Evolutionary conservation across 2,888 invertebrate genomes (phyloP).

Genomic region (Heteromurus nitidus): DNA sequence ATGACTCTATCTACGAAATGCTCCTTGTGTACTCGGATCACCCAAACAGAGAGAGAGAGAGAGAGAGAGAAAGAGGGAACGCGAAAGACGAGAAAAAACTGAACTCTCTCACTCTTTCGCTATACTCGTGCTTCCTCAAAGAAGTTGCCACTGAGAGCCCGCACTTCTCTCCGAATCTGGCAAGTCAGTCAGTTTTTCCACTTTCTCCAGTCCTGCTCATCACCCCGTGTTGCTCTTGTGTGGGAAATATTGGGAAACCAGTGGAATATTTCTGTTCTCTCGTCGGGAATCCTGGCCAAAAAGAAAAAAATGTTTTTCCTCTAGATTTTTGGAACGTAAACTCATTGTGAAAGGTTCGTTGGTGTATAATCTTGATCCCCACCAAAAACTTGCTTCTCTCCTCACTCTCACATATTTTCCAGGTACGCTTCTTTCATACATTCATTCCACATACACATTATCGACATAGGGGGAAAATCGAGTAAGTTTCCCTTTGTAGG

Average conservation of each 20-base stretch:
- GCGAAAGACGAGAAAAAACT: background rate
- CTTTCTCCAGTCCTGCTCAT: slow-evolving; percentile 57
- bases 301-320: slow-evolving; percentile 35
- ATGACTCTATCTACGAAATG: no score
- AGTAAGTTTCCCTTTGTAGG: no score
- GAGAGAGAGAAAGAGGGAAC: background rate
- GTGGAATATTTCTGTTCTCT: slow-evolving; percentile 17
- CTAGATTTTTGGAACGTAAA: slow-evolving; percentile 5
- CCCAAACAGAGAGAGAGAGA: no score
- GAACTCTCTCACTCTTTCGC: background rate
- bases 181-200: slow-evolving; percentile 63
- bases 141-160: background rate
- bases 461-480: no score
- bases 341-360: slow-evolving; percentile 13
- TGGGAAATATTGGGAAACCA: background rate
- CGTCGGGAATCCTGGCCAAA: slow-evolving; percentile 34
- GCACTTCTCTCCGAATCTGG: slow-evolving; percentile 14
- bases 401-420: background rate
- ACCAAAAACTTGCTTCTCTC: no score
- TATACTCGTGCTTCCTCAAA: no score
- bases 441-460: no score
- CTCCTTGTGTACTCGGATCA: no score
- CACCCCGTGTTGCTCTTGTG: slow-evolving; percentile 23
- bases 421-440: background rate
- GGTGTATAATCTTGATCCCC: slow-evolving; percentile 15